phyloP scores from a whole-genome alignment of 2,888 invertebrate species.

The Antheraea yamamai region DNA sequence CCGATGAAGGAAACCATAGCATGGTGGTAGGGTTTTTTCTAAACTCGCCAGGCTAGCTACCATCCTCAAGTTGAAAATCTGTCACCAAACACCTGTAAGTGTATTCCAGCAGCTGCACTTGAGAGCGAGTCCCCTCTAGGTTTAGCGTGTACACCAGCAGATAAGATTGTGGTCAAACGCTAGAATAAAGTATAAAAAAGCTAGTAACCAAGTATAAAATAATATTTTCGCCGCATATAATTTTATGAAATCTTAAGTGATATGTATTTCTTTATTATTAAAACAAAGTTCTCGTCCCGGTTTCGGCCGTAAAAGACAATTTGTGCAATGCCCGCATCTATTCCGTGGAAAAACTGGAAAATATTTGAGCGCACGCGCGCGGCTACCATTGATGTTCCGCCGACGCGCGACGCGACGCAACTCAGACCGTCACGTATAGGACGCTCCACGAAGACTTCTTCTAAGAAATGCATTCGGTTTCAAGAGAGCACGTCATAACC shows the following conservation, averaged over 20 bases:
- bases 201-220: not conserved
- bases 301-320: conserved; percentile 36
- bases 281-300: not conserved
- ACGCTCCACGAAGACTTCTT: conserved; percentile 51
- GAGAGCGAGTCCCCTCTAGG: too few relatives aligned
- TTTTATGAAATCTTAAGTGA: not conserved
- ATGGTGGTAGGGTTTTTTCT: too few relatives aligned
- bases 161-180: too few relatives aligned
- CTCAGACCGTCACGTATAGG: conserved; percentile 59
- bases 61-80: too few relatives aligned
- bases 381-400: conserved; percentile 58
- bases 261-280: not conserved
- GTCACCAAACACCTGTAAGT: too few relatives aligned
- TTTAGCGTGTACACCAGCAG: too few relatives aligned
- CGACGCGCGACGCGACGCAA: conserved; percentile 38
- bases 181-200: not conserved
- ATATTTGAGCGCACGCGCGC: conserved; percentile 49
- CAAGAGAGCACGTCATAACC: conserved; percentile 56
- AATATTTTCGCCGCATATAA: not conserved
- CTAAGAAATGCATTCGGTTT: conserved; percentile 66
- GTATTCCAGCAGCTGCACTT: too few relatives aligned
- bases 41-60: too few relatives aligned
- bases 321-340: conserved; percentile 35
- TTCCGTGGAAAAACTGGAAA: conserved; percentile 55
- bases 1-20: too few relatives aligned